phyloP scores from a whole-genome alignment of 2,113 vertebrate species.

The Myiozetetes cayanensis region DNA sequence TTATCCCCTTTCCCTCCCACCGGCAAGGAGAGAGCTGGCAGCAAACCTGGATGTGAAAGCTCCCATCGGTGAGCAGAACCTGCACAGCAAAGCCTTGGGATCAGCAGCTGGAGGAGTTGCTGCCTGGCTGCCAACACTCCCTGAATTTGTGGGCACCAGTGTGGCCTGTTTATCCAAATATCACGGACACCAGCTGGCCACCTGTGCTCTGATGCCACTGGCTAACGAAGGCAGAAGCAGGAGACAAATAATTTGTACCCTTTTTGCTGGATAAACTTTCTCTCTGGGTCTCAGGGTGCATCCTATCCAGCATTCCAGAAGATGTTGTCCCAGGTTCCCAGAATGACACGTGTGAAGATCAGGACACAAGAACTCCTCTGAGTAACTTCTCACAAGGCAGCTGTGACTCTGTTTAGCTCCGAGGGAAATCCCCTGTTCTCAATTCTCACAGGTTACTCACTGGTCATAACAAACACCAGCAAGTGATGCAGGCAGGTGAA shows the following conservation, averaged over 20 bases:
- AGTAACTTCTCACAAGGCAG: background rate
- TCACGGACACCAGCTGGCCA: accelerated
- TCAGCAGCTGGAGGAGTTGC: background rate
- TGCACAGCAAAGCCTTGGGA: background rate
- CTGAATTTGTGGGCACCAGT: accelerated
- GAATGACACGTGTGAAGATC: accelerated
- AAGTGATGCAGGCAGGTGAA: background rate
- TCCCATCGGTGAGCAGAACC: background rate
- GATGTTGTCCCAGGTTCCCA: background rate
- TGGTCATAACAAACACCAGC: no score
- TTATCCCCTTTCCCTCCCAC: background rate
- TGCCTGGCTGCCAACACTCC: background rate
- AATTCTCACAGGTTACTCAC: background rate
- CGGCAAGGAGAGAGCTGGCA: background rate
- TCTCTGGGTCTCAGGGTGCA: accelerated
- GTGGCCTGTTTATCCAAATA: background rate
- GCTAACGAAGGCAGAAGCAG: background rate
- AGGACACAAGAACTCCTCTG: background rate
- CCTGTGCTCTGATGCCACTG: background rate
- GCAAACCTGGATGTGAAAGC: background rate
- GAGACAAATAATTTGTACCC: background rate
- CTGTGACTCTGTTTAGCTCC: background rate
- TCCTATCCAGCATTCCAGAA: background rate
- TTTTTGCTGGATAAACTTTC: background rate
- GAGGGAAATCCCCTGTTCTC: background rate